Conservation (phyloP, 2,797 vertebrate species). For the Galagoides demidoff region DNA sequence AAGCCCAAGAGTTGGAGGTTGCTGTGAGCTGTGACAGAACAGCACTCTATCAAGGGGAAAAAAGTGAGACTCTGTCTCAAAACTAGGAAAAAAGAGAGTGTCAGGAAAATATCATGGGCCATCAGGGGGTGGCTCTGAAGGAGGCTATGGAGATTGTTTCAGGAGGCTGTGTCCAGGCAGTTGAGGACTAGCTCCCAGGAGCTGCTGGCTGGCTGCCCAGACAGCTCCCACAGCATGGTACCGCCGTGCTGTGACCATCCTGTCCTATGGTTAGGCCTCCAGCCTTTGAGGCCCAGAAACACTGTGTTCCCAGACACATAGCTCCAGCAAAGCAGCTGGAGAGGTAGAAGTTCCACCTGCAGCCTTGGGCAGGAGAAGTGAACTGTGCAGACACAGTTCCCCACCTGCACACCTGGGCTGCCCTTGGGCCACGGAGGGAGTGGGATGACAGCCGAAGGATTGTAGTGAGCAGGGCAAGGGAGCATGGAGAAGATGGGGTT, state of each 20-base stretch:
- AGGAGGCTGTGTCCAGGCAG: neutral
- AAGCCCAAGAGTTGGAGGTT: too few species aligned
- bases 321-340: neutral
- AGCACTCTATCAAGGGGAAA: too few species aligned
- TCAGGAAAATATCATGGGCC: neutral
- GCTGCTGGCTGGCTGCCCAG: neutral
- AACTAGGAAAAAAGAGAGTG: too few species aligned
- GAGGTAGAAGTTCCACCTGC: neutral
- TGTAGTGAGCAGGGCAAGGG: neutral
- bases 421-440: accelerated
- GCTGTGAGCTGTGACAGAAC: too few species aligned
- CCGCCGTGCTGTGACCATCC: accelerated
- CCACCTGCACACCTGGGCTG: neutral
- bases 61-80: too few species aligned
- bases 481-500: accelerated
- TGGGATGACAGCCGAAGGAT: too few species aligned
- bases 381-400: neutral
- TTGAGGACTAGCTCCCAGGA: neutral
- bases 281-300: neutral
- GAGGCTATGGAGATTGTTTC: neutral
- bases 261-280: neutral
- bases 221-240: accelerated
- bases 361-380: neutral
- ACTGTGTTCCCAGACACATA: accelerated
- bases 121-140: neutral